A percentile compares a stretch with the other conserved stretches of the same genome.
phyloP scores from a whole-genome alignment of 2,888 invertebrate genomes.

The Carabus problematicus region DNA sequence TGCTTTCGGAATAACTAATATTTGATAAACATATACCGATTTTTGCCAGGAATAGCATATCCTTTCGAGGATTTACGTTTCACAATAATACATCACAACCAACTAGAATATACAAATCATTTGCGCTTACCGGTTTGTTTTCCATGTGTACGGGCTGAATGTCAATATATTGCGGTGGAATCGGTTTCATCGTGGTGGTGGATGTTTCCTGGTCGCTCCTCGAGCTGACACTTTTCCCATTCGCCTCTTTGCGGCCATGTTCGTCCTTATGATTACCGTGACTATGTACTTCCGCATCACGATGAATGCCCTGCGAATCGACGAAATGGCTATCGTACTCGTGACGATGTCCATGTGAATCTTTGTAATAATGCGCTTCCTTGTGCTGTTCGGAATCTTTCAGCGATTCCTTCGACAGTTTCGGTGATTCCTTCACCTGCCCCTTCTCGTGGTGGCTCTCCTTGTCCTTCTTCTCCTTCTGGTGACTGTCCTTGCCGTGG shows the following conservation, averaged over 20 bases:
- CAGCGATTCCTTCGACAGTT: constrained; percentile 55
- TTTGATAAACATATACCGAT: too few relatives aligned
- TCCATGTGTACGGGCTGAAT: constrained; percentile 54
- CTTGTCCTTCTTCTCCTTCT: constrained; percentile 28
- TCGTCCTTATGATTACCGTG: constrained; percentile 34
- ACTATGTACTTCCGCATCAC: constrained; percentile 50
- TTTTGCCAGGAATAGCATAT: too few relatives aligned
- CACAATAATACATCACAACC: neutral
- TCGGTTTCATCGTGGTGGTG: constrained; percentile 50
- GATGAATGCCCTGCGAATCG: constrained; percentile 57
- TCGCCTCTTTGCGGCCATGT: constrained; percentile 27
- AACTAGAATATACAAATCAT: constrained; percentile 7
- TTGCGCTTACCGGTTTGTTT: constrained; percentile 57
- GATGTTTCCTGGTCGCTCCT: constrained; percentile 34
- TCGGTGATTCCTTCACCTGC: constrained; percentile 50
- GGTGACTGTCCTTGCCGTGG: constrained; percentile 31
- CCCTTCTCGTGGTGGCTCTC: constrained; percentile 44
- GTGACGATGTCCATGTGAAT: constrained; percentile 57
- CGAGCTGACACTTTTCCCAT: constrained; percentile 43
- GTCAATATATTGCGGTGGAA: constrained; percentile 58
- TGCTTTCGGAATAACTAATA: too few relatives aligned
- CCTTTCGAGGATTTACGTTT: neutral
- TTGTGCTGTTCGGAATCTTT: constrained; percentile 41
- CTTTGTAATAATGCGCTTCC: constrained; percentile 53
- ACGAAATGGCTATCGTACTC: constrained; percentile 57